Percentiles rank a stretch among this genome's conserved stretches.
Evolutionary conservation across 2,797 vertebrate species (phyloP).

Genomic region (Delichon dasypus): DNA sequence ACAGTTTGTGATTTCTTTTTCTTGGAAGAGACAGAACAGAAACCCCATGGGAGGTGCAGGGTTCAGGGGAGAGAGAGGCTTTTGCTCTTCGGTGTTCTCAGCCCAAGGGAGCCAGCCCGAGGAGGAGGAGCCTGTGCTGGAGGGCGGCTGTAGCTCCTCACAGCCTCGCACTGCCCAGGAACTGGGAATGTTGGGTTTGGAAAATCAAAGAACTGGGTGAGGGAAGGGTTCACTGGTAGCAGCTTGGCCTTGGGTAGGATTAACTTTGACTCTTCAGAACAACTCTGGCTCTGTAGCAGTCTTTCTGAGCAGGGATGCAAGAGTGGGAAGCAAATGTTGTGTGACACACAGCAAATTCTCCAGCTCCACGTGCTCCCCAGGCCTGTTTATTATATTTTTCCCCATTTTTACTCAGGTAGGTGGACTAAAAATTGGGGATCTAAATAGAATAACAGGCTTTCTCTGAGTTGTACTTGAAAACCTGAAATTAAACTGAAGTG

Average conservation of each 20-base stretch:
- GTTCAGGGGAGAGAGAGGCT: constrained; percentile 36
- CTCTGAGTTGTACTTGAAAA: constrained; percentile 61
- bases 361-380: constrained; percentile 22
- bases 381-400: constrained; percentile 60
- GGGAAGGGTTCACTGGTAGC: constrained; percentile 44
- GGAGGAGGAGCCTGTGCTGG: constrained; percentile 27
- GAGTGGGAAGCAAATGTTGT: neutral
- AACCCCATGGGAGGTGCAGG: neutral
- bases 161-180: neutral
- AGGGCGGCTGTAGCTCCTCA: neutral
- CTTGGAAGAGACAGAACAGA: neutral
- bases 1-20: constrained; percentile 75
- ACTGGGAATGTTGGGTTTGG: constrained; percentile 2
- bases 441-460: constrained; percentile 37
- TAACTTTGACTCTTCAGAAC: constrained; percentile 49
- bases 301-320: constrained; percentile 35
- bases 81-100: constrained; percentile 42
- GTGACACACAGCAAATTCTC: neutral
- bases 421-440: constrained; percentile 57
- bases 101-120: constrained; percentile 1
- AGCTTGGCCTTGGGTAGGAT: constrained; percentile 36
- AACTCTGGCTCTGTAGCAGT: constrained; percentile 48
- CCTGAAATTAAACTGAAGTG: constrained; percentile 48
- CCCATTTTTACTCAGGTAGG: constrained; percentile 77
- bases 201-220: constrained; percentile 6